Conservation (phyloP, 2,113 vertebrate genomes). For the Rhea pennata region DNA sequence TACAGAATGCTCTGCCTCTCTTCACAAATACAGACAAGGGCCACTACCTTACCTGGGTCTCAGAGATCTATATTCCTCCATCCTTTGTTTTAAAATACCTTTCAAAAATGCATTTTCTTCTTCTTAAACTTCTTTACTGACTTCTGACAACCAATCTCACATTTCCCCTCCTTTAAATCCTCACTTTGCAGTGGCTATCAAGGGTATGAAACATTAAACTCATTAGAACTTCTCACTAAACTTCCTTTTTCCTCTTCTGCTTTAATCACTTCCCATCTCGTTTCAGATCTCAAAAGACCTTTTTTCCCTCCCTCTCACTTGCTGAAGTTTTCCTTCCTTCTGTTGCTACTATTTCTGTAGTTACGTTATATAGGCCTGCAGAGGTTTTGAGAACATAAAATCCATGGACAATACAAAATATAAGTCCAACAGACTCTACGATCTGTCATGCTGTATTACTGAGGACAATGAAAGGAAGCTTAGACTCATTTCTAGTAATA, state of each 20-base stretch:
- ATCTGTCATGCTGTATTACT: background rate
- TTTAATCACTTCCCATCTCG: conserved; percentile 1
- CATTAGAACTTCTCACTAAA: background rate
- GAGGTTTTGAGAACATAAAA: background rate
- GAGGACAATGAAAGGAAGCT: background rate
- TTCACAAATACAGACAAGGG: fast-evolving
- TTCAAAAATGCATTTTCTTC: background rate
- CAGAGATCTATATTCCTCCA: background rate
- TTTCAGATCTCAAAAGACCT: background rate
- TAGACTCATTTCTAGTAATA: background rate
- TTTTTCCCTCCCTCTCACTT: background rate
- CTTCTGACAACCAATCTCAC: background rate
- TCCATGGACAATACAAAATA: background rate
- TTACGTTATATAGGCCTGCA: background rate
- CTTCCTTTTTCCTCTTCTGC: background rate
- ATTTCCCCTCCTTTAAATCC: background rate
- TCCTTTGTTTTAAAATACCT: background rate
- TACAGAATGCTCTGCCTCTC: background rate
- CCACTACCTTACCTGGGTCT: background rate
- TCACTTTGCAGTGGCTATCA: background rate
- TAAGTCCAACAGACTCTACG: background rate
- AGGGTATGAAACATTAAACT: conserved; percentile 2
- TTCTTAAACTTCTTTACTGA: background rate
- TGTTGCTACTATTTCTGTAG: background rate
- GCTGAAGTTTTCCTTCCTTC: background rate